Percentiles rank a stretch among this genome's conserved stretches.
Evolutionary conservation across 2,113 vertebrate species (phyloP).

Genomic region (Triplophysa tibetana): DNA sequence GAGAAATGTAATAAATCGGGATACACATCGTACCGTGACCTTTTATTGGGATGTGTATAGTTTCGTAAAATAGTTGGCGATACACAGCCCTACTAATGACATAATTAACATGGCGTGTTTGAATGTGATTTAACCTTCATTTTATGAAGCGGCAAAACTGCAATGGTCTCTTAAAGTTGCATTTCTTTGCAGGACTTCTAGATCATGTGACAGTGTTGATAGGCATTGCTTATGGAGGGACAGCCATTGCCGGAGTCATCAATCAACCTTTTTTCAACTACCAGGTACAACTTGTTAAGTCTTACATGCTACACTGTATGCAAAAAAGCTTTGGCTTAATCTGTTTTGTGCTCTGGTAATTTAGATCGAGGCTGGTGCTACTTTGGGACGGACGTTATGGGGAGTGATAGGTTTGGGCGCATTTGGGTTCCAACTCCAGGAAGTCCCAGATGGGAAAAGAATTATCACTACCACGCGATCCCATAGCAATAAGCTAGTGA

Average conservation of each 20-base stretch:
- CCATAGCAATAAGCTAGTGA: constrained; percentile 90
- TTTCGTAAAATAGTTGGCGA: no score
- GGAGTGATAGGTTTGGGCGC: constrained; percentile 87
- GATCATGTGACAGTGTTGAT: constrained; percentile 97
- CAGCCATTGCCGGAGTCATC: constrained; percentile 94
- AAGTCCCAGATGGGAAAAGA: constrained; percentile 82
- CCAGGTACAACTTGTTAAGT: constrained; percentile 78
- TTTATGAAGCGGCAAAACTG: no score
- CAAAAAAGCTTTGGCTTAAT: neutral
- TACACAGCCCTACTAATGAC: no score
- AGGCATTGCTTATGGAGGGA: constrained; percentile 90
- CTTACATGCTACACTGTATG: neutral
- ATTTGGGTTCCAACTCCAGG: constrained; percentile 91
- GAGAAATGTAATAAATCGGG: no score
- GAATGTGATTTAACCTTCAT: no score
- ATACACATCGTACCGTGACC: no score
- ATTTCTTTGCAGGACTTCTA: constrained; percentile 81
- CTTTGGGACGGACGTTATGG: constrained; percentile 92
- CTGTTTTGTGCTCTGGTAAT: neutral
- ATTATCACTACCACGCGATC: constrained; percentile 92
- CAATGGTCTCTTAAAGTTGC: neutral
- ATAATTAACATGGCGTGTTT: no score
- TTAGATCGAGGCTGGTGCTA: constrained; percentile 80
- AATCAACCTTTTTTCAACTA: constrained; percentile 99
- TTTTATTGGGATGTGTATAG: no score